These are phyloP conservation scores for Drosophila obscura DNA, from an alignment of 1,140 invertebrate genomes.

Conservation along the genomic window DNA sequence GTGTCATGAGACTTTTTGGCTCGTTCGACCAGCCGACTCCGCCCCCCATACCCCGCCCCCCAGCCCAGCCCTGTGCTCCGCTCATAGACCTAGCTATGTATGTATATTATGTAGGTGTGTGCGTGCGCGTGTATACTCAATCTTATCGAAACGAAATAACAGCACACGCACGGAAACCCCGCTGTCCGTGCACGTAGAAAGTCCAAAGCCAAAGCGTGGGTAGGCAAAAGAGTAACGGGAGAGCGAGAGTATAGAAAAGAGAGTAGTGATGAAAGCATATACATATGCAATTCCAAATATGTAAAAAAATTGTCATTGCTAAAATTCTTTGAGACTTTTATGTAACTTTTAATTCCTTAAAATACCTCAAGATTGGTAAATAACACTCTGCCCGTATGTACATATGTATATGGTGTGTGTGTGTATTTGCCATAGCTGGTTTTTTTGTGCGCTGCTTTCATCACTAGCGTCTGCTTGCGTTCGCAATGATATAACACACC, in stretches of 20 bases:
- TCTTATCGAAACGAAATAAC: slow-evolving; percentile 60
- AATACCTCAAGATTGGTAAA: no score
- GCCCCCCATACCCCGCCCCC: background rate
- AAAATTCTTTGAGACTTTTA: no score
- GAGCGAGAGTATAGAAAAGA: no score
- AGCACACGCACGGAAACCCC: slow-evolving; percentile 13
- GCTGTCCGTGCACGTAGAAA: background rate
- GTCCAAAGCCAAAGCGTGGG: slow-evolving; percentile 11
- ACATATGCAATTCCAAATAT: no score
- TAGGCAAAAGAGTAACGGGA: slow-evolving; percentile 6
- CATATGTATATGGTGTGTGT: no score
- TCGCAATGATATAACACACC: slow-evolving; percentile 2
- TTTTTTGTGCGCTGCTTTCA: no score
- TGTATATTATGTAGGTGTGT: background rate
- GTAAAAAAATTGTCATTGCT: no score
- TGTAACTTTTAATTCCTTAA: no score
- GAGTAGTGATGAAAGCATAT: no score
- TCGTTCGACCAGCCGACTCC: slow-evolving; percentile 24
- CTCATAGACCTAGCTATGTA: background rate
- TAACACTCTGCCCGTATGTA: no score
- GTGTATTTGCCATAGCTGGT: no score
- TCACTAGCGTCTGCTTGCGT: background rate
- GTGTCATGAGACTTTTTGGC: slow-evolving; percentile 53
- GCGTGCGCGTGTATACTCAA: slow-evolving; percentile 30
- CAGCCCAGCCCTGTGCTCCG: slow-evolving; percentile 4